Conservation (phyloP, 2,113 vertebrate genomes). For the Maccullochella peelii region DNA sequence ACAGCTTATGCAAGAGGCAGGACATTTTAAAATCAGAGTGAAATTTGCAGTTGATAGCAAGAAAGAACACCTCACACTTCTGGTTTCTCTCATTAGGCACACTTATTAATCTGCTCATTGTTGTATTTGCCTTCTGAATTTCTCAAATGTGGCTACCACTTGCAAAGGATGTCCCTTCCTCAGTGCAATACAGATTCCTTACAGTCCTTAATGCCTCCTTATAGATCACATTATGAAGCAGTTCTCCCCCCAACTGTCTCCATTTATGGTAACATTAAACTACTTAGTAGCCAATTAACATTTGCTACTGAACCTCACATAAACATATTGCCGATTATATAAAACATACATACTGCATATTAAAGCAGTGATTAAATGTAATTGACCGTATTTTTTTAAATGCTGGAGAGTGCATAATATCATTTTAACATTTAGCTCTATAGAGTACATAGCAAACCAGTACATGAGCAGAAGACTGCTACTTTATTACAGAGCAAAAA, state of each 20-base stretch:
- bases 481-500: neutral
- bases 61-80: neutral
- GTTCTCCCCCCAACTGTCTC: neutral
- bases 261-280: slow-evolving; percentile 7
- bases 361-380: neutral
- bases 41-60: neutral
- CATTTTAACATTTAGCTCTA: neutral
- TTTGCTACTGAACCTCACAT: neutral
- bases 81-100: slow-evolving; percentile 4
- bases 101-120: neutral
- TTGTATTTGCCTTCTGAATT: slow-evolving; percentile 4
- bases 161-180: neutral
- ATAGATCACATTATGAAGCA: slow-evolving; percentile 1
- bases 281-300: slow-evolving; percentile 2
- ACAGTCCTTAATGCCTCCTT: slow-evolving; percentile 22
- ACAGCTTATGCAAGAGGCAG: neutral
- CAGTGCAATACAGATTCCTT: neutral
- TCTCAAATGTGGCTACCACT: slow-evolving; percentile 10
- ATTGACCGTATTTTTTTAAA: neutral
- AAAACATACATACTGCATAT: neutral
- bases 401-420: neutral
- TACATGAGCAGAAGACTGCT: neutral
- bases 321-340: neutral
- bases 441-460: neutral
- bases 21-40: slow-evolving; percentile 7